Percentiles rank a stretch among this genome's conserved stretches.
Conservation (phyloP, 2,797 vertebrate genomes). For the Streptopelia turtur region DNA sequence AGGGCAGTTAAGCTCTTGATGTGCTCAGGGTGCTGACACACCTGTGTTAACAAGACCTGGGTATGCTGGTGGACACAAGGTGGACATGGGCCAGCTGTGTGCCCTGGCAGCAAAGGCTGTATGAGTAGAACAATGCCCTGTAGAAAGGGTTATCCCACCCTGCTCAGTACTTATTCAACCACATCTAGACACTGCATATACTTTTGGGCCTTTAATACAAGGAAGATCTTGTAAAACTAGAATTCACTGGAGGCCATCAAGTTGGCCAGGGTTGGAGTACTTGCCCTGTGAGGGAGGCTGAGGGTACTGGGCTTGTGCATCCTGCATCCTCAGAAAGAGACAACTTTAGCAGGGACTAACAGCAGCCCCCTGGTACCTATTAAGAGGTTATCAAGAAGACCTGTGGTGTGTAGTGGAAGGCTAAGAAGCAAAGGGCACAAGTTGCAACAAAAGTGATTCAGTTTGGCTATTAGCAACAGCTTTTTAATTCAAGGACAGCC, state of each 20-base stretch:
- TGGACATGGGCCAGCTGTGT: neutral
- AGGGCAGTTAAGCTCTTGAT: neutral
- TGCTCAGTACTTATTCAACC: neutral
- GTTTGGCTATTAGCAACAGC: neutral
- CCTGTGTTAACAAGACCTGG: neutral
- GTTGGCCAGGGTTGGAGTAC: neutral
- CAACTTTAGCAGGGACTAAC: neutral
- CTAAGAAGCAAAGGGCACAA: neutral
- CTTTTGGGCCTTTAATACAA: neutral
- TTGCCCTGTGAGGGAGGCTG: neutral
- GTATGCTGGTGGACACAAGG: neutral
- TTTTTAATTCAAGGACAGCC: neutral
- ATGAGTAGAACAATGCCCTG: neutral
- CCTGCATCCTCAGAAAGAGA: neutral
- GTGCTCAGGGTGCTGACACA: neutral
- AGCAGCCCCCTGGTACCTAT: neutral
- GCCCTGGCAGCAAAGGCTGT: neutral
- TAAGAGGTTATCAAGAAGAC: neutral
- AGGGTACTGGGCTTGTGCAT: neutral
- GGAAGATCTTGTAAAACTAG: neutral
- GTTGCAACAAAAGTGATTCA: neutral
- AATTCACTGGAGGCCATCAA: neutral
- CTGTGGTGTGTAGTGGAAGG: neutral
- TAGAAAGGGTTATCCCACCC: neutral
- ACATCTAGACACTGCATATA: neutral